These are phyloP conservation scores for Elephantulus edwardii DNA, from an alignment of 2,113 vertebrate genomes.

Conservation along the genomic window DNA sequence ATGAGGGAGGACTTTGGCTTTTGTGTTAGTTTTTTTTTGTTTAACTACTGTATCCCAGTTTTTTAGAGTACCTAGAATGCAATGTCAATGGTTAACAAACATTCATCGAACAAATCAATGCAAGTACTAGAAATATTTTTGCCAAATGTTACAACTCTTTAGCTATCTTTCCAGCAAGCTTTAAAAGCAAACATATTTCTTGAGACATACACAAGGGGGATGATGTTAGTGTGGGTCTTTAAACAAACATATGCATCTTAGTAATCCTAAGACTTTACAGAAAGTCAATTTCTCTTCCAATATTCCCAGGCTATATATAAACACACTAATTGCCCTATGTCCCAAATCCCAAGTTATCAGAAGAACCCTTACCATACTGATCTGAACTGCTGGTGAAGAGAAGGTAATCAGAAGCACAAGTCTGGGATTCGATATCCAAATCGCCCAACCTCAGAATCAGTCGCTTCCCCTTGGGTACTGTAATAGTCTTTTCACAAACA, in stretches of 20 bases:
- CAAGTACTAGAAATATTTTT: neutral
- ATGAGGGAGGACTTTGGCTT: neutral
- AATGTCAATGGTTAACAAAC: neutral
- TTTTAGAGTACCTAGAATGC: neutral
- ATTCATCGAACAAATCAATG: neutral
- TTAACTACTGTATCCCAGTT: neutral
- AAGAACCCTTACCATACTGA: slow-evolving; percentile 78
- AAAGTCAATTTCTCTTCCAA: neutral
- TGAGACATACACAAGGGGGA: neutral
- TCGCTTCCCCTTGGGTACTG: slow-evolving; percentile 84
- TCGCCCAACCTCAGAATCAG: slow-evolving; percentile 89
- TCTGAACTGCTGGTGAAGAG: slow-evolving; percentile 83
- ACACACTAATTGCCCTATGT: neutral
- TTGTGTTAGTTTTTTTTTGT: too few relatives aligned
- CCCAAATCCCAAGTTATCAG: neutral
- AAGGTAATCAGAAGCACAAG: slow-evolving; percentile 87
- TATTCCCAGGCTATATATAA: neutral
- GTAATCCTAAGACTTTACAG: neutral
- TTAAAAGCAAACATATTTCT: neutral
- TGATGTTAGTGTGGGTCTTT: neutral
- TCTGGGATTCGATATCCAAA: slow-evolving; percentile 88
- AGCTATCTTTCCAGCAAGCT: slow-evolving; percentile 2
- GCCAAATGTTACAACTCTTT: neutral
- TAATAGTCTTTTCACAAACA: slow-evolving; percentile 87
- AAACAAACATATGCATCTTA: slow-evolving; percentile 12